Percentiles rank a stretch among this genome's conserved stretches.
Evolutionary conservation across 2,888 invertebrate species (phyloP).

Genomic region (Agrypnus murinus): DNA sequence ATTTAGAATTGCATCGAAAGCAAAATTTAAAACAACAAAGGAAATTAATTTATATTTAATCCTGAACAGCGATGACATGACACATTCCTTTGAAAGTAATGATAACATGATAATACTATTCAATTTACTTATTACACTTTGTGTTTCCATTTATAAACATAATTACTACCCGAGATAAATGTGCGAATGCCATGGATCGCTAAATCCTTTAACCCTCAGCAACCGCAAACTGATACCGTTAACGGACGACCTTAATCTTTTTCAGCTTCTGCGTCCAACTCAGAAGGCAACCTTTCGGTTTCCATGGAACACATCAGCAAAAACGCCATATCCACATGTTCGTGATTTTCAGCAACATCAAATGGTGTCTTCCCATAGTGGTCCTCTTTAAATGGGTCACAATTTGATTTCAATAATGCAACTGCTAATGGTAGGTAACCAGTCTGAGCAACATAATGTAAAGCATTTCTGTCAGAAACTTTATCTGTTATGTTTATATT

Average conservation of each 20-base stretch:
- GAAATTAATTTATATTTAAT: not conserved
- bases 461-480: conserved; percentile 71
- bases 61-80: not conserved
- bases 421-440: conserved; percentile 69
- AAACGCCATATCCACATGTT: too few species aligned
- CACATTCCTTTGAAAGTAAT: not conserved
- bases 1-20: too few species aligned
- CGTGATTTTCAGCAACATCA: conserved; percentile 66
- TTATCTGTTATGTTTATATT: conserved; percentile 68
- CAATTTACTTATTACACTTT: not conserved
- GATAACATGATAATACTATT: too few species aligned
- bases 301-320: too few species aligned
- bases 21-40: not conserved
- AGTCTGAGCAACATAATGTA: conserved; percentile 74
- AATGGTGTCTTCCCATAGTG: conserved; percentile 69
- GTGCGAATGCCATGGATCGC: not conserved
- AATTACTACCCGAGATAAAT: not conserved
- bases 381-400: conserved; percentile 67
- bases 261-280: not conserved
- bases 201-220: not conserved
- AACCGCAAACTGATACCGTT: not conserved
- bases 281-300: too few species aligned
- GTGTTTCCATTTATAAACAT: not conserved
- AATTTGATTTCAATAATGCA: conserved; percentile 69
- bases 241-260: conserved; percentile 1